Evolutionary conservation across 2,113 vertebrate genomes (phyloP).

Genomic region (Leptobrachium ailaonicum): DNA sequence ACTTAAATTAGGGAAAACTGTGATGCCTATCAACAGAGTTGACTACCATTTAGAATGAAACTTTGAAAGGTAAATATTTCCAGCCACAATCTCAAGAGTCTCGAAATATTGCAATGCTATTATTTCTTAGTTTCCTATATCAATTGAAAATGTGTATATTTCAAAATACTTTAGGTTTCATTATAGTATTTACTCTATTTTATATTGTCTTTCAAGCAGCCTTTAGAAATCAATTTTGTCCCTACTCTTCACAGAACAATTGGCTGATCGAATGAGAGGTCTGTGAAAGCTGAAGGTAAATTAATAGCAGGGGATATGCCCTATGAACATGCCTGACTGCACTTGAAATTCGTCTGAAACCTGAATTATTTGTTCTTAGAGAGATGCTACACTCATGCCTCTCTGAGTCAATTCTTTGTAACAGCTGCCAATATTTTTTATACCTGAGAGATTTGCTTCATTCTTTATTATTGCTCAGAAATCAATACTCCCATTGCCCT

Average conservation of each 20-base stretch:
- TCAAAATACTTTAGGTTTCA: slow-evolving; percentile 47
- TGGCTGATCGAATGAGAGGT: slow-evolving; percentile 62
- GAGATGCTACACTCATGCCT: slow-evolving; percentile 68
- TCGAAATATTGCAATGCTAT: background rate
- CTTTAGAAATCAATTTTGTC: slow-evolving; percentile 68
- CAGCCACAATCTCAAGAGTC: background rate
- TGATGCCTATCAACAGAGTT: too few relatives aligned
- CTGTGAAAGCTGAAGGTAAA: slow-evolving; percentile 66
- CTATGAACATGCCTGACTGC: slow-evolving; percentile 67
- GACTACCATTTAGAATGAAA: too few relatives aligned
- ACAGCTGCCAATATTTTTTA: slow-evolving; percentile 85
- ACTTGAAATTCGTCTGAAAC: slow-evolving; percentile 70
- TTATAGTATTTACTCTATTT: slow-evolving; percentile 50
- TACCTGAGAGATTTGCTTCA: slow-evolving; percentile 81
- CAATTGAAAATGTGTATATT: slow-evolving; percentile 19
- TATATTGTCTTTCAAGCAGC: slow-evolving; percentile 56
- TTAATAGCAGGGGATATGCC: slow-evolving; percentile 67
- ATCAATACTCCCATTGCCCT: slow-evolving; percentile 85
- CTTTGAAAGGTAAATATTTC: background rate
- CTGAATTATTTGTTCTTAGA: slow-evolving; percentile 81
- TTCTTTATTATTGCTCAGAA: slow-evolving; percentile 85
- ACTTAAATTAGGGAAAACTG: too few relatives aligned
- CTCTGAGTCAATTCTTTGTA: slow-evolving; percentile 79
- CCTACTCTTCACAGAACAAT: slow-evolving; percentile 60
- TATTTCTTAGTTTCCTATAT: background rate